Evolutionary conservation across 1,140 invertebrate species (phyloP).

Genomic region (Drosophila persimilis): DNA sequence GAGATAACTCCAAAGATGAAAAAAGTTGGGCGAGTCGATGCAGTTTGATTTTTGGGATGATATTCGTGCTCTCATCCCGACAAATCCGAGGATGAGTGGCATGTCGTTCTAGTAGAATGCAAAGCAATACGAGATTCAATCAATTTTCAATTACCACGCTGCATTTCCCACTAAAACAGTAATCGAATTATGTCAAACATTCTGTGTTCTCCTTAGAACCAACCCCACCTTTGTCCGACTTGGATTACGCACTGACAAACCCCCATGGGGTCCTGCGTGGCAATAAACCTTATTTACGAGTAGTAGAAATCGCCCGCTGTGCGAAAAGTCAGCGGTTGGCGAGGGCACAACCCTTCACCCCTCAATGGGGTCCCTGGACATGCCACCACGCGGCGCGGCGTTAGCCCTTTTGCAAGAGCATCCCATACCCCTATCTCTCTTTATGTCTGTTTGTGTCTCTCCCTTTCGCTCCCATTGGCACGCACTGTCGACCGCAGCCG

Average conservation of each 20-base stretch:
- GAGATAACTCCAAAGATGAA: no score
- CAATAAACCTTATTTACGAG: constrained; percentile 29
- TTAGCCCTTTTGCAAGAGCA: constrained; percentile 12
- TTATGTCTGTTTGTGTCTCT: background rate
- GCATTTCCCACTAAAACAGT: no score
- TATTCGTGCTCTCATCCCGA: no score
- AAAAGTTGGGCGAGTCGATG: no score
- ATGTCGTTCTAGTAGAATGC: no score
- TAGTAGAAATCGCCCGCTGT: constrained; percentile 27
- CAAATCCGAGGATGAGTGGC: no score
- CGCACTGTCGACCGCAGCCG: background rate
- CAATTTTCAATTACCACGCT: no score
- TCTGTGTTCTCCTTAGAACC: background rate
- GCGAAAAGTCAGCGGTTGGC: constrained; percentile 54
- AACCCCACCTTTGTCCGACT: constrained; percentile 9
- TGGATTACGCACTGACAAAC: constrained; percentile 31
- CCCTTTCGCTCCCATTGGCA: no score
- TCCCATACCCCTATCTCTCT: background rate
- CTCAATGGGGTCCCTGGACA: constrained; percentile 39
- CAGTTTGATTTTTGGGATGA: no score
- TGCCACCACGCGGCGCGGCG: background rate
- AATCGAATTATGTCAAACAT: constrained; percentile 31
- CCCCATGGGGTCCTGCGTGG: constrained; percentile 24
- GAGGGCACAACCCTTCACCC: constrained; percentile 38
- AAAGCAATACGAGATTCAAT: no score